Percentiles rank a stretch among this genome's conserved stretches.
These are phyloP conservation scores for Drosophila baimaii DNA, from an alignment of 1,140 invertebrate genomes.

Conservation along the genomic window DNA sequence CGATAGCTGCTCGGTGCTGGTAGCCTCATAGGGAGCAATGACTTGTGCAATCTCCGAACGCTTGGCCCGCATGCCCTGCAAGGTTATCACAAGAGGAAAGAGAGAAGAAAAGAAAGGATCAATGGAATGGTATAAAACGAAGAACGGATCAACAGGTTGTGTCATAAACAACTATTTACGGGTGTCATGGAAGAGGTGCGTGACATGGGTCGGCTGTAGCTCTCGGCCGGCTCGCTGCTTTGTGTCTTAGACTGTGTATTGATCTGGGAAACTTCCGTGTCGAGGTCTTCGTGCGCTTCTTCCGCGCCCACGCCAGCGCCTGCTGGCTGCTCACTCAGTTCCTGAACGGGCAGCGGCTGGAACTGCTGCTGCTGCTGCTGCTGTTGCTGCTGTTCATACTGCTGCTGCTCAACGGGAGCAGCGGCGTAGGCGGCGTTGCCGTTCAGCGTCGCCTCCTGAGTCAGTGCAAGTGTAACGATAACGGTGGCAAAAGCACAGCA, in stretches of 20 bases:
- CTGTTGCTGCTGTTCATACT: slow-evolving; percentile 31
- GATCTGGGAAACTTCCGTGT: slow-evolving; percentile 84
- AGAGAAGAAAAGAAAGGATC: neutral
- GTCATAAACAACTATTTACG: slow-evolving; percentile 84
- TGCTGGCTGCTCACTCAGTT: slow-evolving; percentile 34
- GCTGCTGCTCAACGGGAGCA: slow-evolving; percentile 36
- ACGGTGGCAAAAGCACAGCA: slow-evolving; percentile 62
- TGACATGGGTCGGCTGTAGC: slow-evolving; percentile 84
- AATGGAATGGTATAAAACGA: neutral
- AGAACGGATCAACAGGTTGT: slow-evolving; percentile 26
- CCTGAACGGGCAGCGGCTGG: slow-evolving; percentile 23
- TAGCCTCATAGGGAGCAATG: slow-evolving; percentile 94
- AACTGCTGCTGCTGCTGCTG: slow-evolving; percentile 37
- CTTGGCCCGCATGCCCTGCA: slow-evolving; percentile 86
- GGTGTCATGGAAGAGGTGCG: slow-evolving; percentile 84
- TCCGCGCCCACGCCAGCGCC: slow-evolving; percentile 47
- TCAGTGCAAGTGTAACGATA: slow-evolving; percentile 51
- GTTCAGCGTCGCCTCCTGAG: slow-evolving; percentile 67
- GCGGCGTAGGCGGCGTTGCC: slow-evolving; percentile 59
- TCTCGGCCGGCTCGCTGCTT: slow-evolving; percentile 79
- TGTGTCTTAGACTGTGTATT: slow-evolving; percentile 84
- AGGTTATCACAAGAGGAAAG: neutral
- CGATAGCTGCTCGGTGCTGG: slow-evolving; percentile 94
- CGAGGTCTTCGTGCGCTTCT: slow-evolving; percentile 83
- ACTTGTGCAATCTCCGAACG: slow-evolving; percentile 95